phyloP scores from a whole-genome alignment of 1,140 invertebrate species.

The Lerema accius region DNA sequence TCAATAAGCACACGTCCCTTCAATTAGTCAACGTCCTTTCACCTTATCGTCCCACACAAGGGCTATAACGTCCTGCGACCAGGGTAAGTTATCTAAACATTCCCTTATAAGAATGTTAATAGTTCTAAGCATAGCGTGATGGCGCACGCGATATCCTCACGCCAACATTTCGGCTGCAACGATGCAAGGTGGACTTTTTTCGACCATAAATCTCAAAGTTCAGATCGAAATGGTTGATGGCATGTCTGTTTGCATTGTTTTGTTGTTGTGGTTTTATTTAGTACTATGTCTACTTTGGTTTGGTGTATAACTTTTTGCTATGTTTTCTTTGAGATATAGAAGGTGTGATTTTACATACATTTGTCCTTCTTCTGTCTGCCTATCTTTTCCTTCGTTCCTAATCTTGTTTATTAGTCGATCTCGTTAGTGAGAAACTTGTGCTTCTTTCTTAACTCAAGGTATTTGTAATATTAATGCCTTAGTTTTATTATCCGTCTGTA shows the following conservation, averaged over 20 bases:
- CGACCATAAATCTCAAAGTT: conserved; percentile 14
- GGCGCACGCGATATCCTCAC: conserved; percentile 53
- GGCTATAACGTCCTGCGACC: conserved; percentile 46
- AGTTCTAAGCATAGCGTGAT: conserved; percentile 42
- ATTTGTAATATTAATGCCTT: no score
- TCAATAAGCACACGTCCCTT: conserved; percentile 38
- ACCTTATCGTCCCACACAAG: conserved; percentile 44
- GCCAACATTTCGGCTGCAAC: conserved; percentile 39
- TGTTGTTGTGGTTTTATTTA: conserved; percentile 10
- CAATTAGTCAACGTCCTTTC: conserved; percentile 38
- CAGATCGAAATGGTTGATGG: conserved; percentile 9
- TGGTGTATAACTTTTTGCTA: no score
- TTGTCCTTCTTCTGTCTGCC: no score
- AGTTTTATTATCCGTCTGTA: no score
- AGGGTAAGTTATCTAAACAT: conserved; percentile 70
- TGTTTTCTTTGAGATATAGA: no score
- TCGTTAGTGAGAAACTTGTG: no score
- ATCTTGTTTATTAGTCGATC: no score
- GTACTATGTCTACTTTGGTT: conserved; percentile 1
- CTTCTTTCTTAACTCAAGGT: no score
- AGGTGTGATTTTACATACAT: no score
- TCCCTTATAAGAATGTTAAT: conserved; percentile 65
- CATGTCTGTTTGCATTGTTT: conserved; percentile 8
- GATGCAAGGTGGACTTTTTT: conserved; percentile 21
- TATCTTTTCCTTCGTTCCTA: no score